phyloP scores from a whole-genome alignment of 2,113 vertebrate genomes.

The Zapus hudsonius region DNA sequence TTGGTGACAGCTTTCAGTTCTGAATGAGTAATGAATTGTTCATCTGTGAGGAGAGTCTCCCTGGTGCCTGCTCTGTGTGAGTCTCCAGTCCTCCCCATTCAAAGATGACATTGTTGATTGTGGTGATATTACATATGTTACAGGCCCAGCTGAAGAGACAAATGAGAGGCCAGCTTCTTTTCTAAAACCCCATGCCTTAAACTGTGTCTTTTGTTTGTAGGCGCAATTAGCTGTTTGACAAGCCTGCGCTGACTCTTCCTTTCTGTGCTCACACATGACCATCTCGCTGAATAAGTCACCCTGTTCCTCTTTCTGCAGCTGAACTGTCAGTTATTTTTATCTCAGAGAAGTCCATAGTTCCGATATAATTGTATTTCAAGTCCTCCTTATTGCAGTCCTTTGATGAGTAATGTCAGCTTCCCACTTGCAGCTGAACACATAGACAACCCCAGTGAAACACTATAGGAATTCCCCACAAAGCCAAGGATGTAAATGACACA shows the following conservation, averaged over 20 bases:
- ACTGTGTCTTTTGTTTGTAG: conserved; percentile 65
- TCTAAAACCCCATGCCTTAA: conserved; percentile 61
- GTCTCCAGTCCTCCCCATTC: conserved; percentile 58
- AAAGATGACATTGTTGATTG: conserved; percentile 69
- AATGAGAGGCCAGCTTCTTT: conserved; percentile 69
- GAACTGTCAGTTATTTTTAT: conserved; percentile 53
- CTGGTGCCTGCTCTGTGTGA: conserved; percentile 73
- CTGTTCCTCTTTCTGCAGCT: conserved; percentile 28
- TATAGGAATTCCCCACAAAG: conserved; percentile 15
- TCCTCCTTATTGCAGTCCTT: conserved; percentile 4
- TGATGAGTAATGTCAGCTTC: conserved; percentile 29
- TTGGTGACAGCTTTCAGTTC: conserved; percentile 60
- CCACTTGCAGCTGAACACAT: conserved; percentile 11
- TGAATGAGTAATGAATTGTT: conserved; percentile 77
- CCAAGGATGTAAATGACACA: neutral
- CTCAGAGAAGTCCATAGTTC: conserved; percentile 29
- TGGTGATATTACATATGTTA: conserved; percentile 63
- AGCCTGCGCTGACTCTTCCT: conserved; percentile 49
- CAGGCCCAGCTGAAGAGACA: conserved; percentile 73
- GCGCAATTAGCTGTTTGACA: conserved; percentile 69
- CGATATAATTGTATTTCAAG: conserved; percentile 27
- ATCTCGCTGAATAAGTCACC: conserved; percentile 59
- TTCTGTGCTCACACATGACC: conserved; percentile 35
- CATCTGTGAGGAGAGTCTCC: conserved; percentile 70
- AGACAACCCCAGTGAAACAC: neutral